Percentiles rank a stretch among this genome's conserved stretches.
Conservation (phyloP, 2,797 vertebrate genomes). For the Lacerta agilis region DNA sequence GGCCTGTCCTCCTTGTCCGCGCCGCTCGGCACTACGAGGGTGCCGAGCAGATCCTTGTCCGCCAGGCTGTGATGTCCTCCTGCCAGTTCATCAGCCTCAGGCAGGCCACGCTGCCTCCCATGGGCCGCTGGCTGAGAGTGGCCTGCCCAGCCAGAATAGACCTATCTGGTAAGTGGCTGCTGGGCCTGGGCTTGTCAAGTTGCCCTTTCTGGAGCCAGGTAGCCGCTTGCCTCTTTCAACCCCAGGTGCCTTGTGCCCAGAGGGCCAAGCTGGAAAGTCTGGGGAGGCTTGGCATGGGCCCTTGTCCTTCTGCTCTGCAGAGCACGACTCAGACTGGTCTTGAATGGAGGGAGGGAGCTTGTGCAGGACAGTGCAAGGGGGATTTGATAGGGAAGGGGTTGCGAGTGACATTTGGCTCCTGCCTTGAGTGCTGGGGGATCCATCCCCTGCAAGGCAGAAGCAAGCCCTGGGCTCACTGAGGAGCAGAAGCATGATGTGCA, state of each 20-base stretch:
- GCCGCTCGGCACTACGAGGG: conserved; percentile 95
- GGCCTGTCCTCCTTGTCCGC: conserved; percentile 89
- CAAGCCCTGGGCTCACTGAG: background rate
- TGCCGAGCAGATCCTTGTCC: conserved; percentile 90
- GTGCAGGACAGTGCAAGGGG: background rate
- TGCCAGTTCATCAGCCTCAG: conserved; percentile 81
- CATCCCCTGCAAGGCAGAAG: background rate
- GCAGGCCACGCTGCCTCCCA: conserved; percentile 73
- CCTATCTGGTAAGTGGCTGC: conserved; percentile 83
- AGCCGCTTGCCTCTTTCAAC: background rate
- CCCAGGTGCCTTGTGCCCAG: no score
- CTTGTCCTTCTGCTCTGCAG: no score
- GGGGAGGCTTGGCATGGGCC: background rate
- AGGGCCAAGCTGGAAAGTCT: no score
- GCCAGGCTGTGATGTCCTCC: conserved; percentile 90
- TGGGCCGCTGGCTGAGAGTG: conserved; percentile 87
- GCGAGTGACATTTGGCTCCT: background rate
- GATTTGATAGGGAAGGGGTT: background rate
- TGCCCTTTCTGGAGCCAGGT: background rate
- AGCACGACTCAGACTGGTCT: no score
- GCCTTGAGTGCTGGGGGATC: background rate
- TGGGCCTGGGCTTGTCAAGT: no score
- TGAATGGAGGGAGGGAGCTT: no score
- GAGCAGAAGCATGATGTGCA: background rate
- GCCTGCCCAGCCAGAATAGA: conserved; percentile 91